Evolutionary conservation across 2,888 invertebrate species (phyloP), one percentile per base, ranked within the genome.

Genomic region (Eustalomyia histrio): DNA sequence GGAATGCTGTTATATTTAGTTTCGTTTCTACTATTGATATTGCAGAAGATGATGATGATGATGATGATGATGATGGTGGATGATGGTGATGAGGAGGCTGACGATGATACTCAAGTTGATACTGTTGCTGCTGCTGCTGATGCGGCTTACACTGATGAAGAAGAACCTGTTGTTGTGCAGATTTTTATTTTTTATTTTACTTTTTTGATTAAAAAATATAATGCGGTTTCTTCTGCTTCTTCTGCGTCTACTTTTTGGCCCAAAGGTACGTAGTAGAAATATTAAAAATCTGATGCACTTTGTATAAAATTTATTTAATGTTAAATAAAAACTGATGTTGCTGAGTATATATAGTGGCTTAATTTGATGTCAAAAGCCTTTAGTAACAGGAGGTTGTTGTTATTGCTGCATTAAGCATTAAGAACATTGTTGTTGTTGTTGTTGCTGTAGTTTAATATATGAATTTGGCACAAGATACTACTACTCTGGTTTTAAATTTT

Each of bases 1-100:
- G 57, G 74, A 78, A 81, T 81, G 78, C 81, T 78, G 81, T 78
- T 81, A 55, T 57, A 74, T 67, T 63, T 39, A 67, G 78, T 74
- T 76, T 80, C 53, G 69, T 75, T 80, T 79, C 73, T 82, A 74
- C 69, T 75, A 73, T 50, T 68, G 75, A 76, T 74, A 35, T 80
- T 76, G 80, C 76, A 80, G 80, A 80, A 73, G 80, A 76, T 50
- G 74, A 71, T 76, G 63, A 17, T 65, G 65, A 14, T 12, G 58
- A 12, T 71, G 80, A 80, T 76, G 80, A 74, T 50, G 74, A 71
- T 73, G 63, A 12, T 74, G 65, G 16, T 12, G 58, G 74, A 71
- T 73, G 63, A 12, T 74, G 65, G 16, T 12, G 58, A 16, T 72
- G 67, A 14, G 57, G 73, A 16, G 43, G 61, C 33, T 68, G 55